phyloP scores from a whole-genome alignment of 2,113 vertebrate genomes.

The Hipposideros armiger region DNA sequence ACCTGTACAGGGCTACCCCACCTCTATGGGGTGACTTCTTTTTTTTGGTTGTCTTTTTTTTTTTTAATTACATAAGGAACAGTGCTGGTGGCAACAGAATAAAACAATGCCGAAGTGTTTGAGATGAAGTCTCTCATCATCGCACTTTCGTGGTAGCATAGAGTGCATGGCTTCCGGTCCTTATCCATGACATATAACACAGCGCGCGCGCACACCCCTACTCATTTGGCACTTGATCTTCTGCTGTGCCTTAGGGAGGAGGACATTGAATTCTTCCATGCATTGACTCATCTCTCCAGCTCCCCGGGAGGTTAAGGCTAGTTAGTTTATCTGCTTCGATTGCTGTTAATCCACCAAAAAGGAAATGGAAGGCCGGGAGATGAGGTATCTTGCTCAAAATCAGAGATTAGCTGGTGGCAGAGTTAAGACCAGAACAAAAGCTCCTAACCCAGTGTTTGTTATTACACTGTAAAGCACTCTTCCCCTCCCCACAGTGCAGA shows the following conservation, averaged over 20 bases:
- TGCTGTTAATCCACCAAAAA: background rate
- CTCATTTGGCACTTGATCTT: background rate
- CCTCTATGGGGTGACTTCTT: background rate
- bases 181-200: background rate
- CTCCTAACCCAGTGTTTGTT: background rate
- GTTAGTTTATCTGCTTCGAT: background rate
- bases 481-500: background rate
- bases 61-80: slow-evolving; percentile 18
- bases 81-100: background rate
- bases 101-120: background rate
- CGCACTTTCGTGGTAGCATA: background rate
- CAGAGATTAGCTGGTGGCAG: background rate
- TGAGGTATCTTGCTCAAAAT: background rate
- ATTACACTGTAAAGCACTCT: background rate
- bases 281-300: background rate
- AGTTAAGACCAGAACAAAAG: slow-evolving; percentile 9
- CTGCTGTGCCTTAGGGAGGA: background rate
- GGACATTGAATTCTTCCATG: slow-evolving; percentile 9
- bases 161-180: background rate
- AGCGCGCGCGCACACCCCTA: background rate
- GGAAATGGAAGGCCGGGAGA: slow-evolving; percentile 27
- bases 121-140: background rate
- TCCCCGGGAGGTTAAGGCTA: background rate
- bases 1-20: background rate
- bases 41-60: background rate